Evolutionary conservation across 2,888 invertebrate species (phyloP).

Genomic region (Dryadula phaetusa): DNA sequence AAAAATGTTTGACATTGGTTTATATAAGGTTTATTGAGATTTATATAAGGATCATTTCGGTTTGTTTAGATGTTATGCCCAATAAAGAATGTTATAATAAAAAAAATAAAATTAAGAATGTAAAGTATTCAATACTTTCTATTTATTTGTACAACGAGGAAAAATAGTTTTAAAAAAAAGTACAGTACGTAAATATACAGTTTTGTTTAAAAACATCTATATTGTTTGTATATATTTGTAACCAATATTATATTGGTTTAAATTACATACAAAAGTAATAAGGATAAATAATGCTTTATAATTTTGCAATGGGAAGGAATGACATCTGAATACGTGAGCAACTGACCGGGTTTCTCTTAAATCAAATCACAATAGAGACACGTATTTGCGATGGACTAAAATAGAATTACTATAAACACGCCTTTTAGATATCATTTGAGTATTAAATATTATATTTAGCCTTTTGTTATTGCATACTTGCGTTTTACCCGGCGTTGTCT

Average conservation of each 20-base stretch:
- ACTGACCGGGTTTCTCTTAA: background rate
- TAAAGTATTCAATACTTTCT: too few species aligned
- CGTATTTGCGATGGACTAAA: conserved; percentile 2
- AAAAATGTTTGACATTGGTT: too few species aligned
- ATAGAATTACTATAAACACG: conserved; percentile 4
- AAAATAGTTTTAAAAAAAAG: too few species aligned
- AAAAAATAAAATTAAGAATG: too few species aligned
- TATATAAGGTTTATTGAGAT: too few species aligned
- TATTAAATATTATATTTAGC: background rate
- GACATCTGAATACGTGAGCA: conserved; percentile 3
- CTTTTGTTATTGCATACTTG: too few species aligned
- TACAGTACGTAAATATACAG: background rate
- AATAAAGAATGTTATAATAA: too few species aligned
- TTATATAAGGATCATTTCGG: too few species aligned
- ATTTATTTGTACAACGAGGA: too few species aligned
- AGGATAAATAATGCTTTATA: conserved; percentile 4
- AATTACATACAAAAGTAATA: background rate
- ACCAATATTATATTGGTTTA: background rate
- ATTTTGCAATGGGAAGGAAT: background rate
- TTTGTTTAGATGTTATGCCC: too few species aligned
- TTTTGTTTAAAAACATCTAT: background rate
- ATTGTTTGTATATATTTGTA: too few species aligned
- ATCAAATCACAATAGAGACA: conserved; percentile 16
- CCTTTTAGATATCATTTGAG: background rate
- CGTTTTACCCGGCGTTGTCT: too few species aligned